phyloP scores from a whole-genome alignment of 1,140 invertebrate genomes.

The Drosophila jambulina region DNA sequence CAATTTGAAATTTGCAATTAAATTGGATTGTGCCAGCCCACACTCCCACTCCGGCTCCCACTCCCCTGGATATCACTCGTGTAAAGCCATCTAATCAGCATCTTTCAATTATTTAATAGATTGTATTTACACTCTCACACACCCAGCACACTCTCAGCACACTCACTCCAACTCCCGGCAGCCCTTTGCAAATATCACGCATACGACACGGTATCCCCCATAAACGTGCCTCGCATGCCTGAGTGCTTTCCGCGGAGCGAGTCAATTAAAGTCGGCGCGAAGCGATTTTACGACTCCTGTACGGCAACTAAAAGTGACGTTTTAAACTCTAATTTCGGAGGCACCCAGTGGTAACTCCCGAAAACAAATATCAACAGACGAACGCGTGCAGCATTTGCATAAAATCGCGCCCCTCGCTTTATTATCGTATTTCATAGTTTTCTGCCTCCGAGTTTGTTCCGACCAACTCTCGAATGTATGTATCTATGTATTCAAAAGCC shows the following conservation, averaged over 20 bases:
- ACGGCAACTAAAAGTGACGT: conserved; percentile 15
- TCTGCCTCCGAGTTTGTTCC: not conserved
- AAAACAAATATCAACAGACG: conserved; percentile 39
- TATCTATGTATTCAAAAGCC: conserved; percentile 48
- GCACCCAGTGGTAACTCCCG: not conserved
- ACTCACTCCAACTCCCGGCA: not conserved
- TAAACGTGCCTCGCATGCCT: conserved; percentile 23
- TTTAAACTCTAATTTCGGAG: conserved; percentile 16
- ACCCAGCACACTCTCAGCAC: not conserved
- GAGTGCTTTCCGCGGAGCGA: conserved; percentile 18
- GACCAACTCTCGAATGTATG: conserved; percentile 20
- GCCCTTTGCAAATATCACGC: conserved; percentile 35
- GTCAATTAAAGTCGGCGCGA: conserved; percentile 40
- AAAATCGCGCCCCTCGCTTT: conserved; percentile 23
- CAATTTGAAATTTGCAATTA: conserved; percentile 54
- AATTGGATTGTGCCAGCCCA: conserved; percentile 38
- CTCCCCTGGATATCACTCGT: not conserved
- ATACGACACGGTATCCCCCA: conserved; percentile 30
- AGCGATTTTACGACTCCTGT: conserved; percentile 18
- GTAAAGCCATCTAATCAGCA: conserved; percentile 40
- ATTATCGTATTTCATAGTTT: conserved; percentile 38
- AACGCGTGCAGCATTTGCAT: conserved; percentile 40
- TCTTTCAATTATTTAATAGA: conserved; percentile 55
- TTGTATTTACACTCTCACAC: conserved; percentile 32
- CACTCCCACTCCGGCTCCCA: not conserved